These are phyloP conservation scores for Ypsolopha scabrella DNA, from an alignment of 2,888 invertebrate species.

Conservation along the genomic window DNA sequence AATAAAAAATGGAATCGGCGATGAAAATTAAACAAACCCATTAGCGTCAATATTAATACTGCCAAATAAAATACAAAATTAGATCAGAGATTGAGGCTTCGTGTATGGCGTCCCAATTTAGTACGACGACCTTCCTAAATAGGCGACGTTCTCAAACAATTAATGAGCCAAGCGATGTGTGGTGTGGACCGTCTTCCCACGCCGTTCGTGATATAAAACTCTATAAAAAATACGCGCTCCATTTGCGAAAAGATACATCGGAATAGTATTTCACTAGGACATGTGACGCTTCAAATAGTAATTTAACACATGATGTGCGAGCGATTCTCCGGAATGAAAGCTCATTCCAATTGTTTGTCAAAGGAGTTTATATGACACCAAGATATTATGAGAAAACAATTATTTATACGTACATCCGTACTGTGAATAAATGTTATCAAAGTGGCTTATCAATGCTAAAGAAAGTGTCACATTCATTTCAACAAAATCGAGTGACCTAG, in stretches of 20 bases:
- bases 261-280: constrained; percentile 2
- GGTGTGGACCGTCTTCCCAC: constrained; percentile 28
- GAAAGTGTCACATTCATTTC: no score
- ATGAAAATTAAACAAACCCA: no score
- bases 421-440: no score
- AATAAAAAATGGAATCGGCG: no score
- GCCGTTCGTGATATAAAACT: constrained; percentile 10
- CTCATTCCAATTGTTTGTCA: no score
- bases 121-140: constrained; percentile 27
- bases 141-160: constrained; percentile 22
- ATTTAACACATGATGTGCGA: neutral
- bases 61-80: no score
- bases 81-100: neutral
- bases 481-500: no score
- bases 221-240: constrained; percentile 2
- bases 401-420: no score
- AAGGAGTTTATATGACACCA: no score
- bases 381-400: no score
- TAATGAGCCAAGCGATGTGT: constrained; percentile 6
- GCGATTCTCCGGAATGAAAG: neutral
- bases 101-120: neutral
- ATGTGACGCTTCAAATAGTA: neutral
- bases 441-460: no score
- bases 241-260: neutral
- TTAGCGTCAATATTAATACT: no score